These are phyloP conservation scores for Siniperca chuatsi DNA, from an alignment of 2,113 vertebrate genomes.

Conservation along the genomic window DNA sequence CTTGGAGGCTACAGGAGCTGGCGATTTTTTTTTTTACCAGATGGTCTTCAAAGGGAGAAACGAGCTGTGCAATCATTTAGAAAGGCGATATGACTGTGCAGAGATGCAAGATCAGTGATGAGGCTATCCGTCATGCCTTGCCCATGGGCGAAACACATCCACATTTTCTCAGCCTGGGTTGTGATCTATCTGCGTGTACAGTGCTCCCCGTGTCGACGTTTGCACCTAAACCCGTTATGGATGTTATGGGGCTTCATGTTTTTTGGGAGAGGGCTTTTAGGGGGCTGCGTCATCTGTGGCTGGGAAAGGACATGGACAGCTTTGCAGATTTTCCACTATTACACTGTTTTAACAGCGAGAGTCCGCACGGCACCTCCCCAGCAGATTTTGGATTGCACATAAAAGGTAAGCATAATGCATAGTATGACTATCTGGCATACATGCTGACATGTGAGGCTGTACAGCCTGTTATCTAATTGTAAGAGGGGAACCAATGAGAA, in stretches of 20 bases:
- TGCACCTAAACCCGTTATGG: slow-evolving; percentile 51
- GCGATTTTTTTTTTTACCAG: slow-evolving; percentile 43
- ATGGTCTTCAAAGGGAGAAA: slow-evolving; percentile 48
- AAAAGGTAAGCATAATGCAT: slow-evolving; percentile 72
- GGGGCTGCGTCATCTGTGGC: slow-evolving; percentile 74
- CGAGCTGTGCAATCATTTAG: slow-evolving; percentile 65
- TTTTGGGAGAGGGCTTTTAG: slow-evolving; percentile 41
- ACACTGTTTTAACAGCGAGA: slow-evolving; percentile 43
- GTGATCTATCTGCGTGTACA: slow-evolving; percentile 58
- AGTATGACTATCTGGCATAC: not conserved
- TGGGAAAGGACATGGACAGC: slow-evolving; percentile 53
- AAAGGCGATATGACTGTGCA: slow-evolving; percentile 72
- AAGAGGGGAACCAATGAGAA: slow-evolving; percentile 21
- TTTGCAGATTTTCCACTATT: slow-evolving; percentile 51
- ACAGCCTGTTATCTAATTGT: slow-evolving; percentile 47
- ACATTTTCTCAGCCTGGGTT: slow-evolving; percentile 50
- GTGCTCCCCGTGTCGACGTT: slow-evolving; percentile 58
- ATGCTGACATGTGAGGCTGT: slow-evolving; percentile 41
- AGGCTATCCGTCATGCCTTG: slow-evolving; percentile 55
- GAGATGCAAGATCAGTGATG: slow-evolving; percentile 53
- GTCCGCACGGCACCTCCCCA: slow-evolving; percentile 61
- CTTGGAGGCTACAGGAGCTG: slow-evolving; percentile 30
- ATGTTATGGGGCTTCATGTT: slow-evolving; percentile 48
- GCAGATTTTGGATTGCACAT: slow-evolving; percentile 43
- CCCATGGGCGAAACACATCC: slow-evolving; percentile 59